Conservation (phyloP, 1,140 invertebrate genomes). For the Hirudo medicinalis region DNA sequence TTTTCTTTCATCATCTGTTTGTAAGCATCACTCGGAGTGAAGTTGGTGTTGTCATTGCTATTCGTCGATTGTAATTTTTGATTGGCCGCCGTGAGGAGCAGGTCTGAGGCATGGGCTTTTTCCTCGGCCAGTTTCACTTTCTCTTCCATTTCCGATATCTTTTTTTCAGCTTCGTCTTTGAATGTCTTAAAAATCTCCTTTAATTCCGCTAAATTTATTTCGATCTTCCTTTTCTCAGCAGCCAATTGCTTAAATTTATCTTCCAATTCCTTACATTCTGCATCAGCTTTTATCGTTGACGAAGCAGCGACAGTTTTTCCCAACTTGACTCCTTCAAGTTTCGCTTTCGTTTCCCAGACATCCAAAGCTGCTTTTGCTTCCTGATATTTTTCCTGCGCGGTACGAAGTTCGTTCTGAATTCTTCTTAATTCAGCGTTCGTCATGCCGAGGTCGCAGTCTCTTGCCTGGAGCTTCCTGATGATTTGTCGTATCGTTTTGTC, state of each 20-base stretch:
- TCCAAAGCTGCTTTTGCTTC: background rate
- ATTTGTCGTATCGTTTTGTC: constrained; percentile 18
- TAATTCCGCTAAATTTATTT: background rate
- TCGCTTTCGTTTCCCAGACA: constrained; percentile 4
- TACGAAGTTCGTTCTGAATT: constrained; percentile 13
- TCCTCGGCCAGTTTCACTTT: constrained; percentile 20
- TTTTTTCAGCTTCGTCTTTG: background rate
- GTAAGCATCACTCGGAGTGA: constrained; percentile 18
- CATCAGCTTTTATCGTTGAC: background rate
- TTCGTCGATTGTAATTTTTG: constrained; percentile 3
- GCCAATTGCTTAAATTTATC: background rate
- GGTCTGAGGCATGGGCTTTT: constrained; percentile 1
- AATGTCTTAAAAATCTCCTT: constrained; percentile 9
- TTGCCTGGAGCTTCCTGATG: constrained; percentile 18
- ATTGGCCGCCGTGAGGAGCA: background rate
- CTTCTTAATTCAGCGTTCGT: constrained; percentile 10
- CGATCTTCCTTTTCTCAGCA: constrained; percentile 15
- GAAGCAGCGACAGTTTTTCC: background rate
- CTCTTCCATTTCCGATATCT: constrained; percentile 18
- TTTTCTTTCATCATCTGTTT: constrained; percentile 21
- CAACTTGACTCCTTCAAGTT: background rate
- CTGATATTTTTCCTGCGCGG: constrained; percentile 2
- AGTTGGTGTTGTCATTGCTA: constrained; percentile 2
- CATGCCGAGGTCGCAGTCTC: constrained; percentile 18
- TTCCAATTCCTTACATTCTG: background rate